Percentiles rank a stretch among this genome's conserved stretches.
phyloP scores from a whole-genome alignment of 2,888 invertebrate species.

The Halictus ligatus region DNA sequence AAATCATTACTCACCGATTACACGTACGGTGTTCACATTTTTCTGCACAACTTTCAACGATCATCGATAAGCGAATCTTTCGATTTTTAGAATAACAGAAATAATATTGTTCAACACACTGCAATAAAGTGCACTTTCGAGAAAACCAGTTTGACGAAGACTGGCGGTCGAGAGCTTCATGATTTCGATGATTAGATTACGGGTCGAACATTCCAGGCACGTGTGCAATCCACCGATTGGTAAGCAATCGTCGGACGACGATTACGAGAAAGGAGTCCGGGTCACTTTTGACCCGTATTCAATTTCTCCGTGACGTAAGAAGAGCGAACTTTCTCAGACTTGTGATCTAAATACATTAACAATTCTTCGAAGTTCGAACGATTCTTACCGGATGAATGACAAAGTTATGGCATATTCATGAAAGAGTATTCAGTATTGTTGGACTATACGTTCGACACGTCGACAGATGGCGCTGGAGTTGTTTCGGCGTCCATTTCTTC shows the following conservation, averaged over 20 bases:
- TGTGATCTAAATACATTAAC: neutral
- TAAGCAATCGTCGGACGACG: neutral
- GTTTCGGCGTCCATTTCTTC: too few species aligned
- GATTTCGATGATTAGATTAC: constrained; percentile 44
- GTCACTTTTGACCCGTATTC: neutral
- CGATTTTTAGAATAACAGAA: neutral
- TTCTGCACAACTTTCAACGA: too few species aligned
- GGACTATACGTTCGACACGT: too few species aligned
- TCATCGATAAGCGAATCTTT: neutral
- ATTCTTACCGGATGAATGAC: too few species aligned
- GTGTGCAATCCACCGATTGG: neutral
- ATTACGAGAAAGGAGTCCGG: neutral
- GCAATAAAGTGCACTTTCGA: neutral
- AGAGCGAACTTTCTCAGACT: neutral
- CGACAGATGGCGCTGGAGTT: too few species aligned
- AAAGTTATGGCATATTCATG: neutral
- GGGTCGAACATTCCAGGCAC: constrained; percentile 8
- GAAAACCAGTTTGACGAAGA: neutral
- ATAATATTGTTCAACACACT: neutral
- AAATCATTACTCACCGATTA: too few species aligned
- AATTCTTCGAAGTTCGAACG: neutral
- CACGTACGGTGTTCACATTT: too few species aligned
- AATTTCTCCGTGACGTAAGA: neutral
- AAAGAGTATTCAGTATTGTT: neutral
- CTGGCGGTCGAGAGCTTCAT: neutral